Conservation (phyloP, 2,113 vertebrate species). For the Eurystomus gularis region DNA sequence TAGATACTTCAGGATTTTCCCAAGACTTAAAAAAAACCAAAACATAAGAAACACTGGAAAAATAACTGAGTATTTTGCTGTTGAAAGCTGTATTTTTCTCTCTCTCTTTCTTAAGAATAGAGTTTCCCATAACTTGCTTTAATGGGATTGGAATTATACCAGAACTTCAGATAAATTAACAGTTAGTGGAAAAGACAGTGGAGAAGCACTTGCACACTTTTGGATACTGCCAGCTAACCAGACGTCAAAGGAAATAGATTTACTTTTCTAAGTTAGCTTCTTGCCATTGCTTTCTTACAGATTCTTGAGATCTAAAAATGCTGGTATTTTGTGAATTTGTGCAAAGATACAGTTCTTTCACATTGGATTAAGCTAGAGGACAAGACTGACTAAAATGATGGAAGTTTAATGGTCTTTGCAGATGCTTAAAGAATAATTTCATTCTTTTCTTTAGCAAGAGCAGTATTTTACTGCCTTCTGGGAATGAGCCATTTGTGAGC, state of each 20-base stretch:
- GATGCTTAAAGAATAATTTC: background rate
- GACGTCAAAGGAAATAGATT: background rate
- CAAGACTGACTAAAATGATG: background rate
- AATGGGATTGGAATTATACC: background rate
- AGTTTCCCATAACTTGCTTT: background rate
- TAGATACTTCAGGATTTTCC: background rate
- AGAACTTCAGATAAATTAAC: background rate
- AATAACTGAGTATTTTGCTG: background rate
- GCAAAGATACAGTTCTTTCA: background rate
- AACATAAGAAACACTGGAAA: background rate
- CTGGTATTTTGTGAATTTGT: background rate
- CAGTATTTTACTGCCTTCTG: background rate
- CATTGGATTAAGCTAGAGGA: background rate
- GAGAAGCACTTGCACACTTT: background rate
- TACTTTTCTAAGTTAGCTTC: background rate
- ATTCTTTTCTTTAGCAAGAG: background rate
- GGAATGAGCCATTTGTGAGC: background rate
- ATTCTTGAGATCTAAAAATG: background rate
- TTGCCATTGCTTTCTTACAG: background rate
- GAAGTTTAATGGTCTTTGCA: background rate
- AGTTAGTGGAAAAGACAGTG: background rate
- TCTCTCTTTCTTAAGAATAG: background rate
- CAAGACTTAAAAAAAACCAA: background rate
- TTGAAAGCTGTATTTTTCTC: background rate
- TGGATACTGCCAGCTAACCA: background rate